phyloP scores from a whole-genome alignment of 1,140 invertebrate genomes.

The Neotoxoptera formosana region DNA sequence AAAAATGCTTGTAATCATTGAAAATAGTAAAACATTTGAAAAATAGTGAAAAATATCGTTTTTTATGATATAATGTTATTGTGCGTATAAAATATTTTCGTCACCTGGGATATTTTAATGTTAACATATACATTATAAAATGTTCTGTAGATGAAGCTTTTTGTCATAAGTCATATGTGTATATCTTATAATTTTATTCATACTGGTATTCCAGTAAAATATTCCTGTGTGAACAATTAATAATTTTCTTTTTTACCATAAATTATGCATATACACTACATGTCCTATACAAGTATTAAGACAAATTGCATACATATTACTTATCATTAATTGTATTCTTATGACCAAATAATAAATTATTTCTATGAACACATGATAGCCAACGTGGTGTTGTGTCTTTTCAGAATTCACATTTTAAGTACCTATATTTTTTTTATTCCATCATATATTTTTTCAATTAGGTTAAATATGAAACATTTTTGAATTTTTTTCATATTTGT shows the following conservation, averaged over 20 bases:
- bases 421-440: too few species aligned
- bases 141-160: background rate
- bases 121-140: background rate
- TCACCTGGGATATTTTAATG: background rate
- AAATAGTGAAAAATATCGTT: too few species aligned
- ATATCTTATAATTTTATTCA: background rate
- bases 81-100: too few species aligned
- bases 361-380: background rate
- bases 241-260: background rate
- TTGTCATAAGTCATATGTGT: background rate
- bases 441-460: background rate
- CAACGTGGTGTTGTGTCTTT: background rate
- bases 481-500: background rate
- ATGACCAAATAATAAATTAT: background rate
- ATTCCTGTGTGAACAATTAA: background rate
- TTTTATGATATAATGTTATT: too few species aligned
- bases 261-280: background rate
- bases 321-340: too few species aligned
- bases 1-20: too few species aligned
- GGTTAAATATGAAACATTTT: background rate
- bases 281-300: too few species aligned
- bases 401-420: background rate
- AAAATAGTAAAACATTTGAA: too few species aligned
- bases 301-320: too few species aligned
- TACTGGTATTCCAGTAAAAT: background rate